These are phyloP conservation scores for Elymnias hypermnestra DNA, from an alignment of 1,140 invertebrate genomes.

Conservation along the genomic window DNA sequence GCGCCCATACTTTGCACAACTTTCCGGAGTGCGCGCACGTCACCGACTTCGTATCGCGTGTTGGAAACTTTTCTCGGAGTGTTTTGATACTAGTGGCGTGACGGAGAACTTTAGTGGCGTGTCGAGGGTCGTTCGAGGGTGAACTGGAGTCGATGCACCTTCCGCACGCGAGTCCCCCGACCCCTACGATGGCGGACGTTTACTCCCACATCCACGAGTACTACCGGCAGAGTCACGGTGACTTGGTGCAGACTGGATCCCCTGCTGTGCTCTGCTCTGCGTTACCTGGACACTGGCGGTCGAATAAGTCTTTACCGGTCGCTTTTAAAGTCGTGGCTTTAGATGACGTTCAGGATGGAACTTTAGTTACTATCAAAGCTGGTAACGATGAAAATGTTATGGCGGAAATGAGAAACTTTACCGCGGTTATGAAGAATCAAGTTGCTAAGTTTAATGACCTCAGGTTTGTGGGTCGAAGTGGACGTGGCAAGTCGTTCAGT, in stretches of 20 bases:
- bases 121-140: conserved; percentile 49
- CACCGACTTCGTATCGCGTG: conserved; percentile 51
- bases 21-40: conserved; percentile 48
- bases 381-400: conserved; percentile 98
- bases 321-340: conserved; percentile 95
- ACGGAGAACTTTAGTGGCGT: conserved; percentile 56
- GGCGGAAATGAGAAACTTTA: conserved; percentile 94
- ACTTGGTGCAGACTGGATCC: conserved; percentile 92
- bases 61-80: conserved; percentile 57
- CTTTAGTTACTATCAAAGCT: conserved; percentile 92
- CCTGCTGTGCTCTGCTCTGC: conserved; percentile 94
- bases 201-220: conserved; percentile 85
- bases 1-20: conserved; percentile 62
- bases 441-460: conserved; percentile 98
- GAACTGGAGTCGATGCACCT: conserved; percentile 73
- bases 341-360: conserved; percentile 94
- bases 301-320: conserved; percentile 96
- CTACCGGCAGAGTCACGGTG: conserved; percentile 90
- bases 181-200: conserved; percentile 81
- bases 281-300: conserved; percentile 94
- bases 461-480: conserved; percentile 95
- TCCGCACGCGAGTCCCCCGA: conserved; percentile 63
- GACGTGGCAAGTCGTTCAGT: conserved; percentile 95
- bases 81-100: conserved; percentile 53
- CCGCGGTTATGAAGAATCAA: conserved; percentile 96